Evolutionary conservation across 2,113 vertebrate genomes (phyloP).

Genomic region (Nothocercus nigrocapillus): DNA sequence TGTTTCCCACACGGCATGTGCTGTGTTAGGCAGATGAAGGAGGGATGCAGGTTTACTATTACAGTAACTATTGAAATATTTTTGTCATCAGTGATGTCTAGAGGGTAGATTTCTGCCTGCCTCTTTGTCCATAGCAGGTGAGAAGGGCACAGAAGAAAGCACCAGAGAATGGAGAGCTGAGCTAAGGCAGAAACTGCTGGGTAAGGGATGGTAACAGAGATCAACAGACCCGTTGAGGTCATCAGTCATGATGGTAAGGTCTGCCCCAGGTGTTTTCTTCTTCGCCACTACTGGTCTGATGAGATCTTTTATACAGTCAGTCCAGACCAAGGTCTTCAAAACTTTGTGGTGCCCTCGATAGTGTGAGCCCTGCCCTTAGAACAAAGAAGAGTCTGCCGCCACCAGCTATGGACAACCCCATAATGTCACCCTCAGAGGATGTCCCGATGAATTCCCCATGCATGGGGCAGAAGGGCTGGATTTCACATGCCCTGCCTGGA

Average conservation of each 20-base stretch:
- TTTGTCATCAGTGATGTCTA: background rate
- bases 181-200: background rate
- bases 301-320: background rate
- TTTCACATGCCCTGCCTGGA: background rate
- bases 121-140: fast-evolving
- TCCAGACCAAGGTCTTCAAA: background rate
- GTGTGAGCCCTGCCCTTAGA: background rate
- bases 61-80: background rate
- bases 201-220: background rate
- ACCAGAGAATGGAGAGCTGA: background rate
- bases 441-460: background rate
- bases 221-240: background rate
- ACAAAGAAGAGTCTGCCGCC: background rate
- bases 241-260: too few species aligned
- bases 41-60: background rate
- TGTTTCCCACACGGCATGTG: background rate
- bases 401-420: background rate
- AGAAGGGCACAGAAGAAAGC: background rate
- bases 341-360: background rate
- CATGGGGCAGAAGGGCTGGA: background rate
- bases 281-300: background rate
- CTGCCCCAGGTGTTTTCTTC: background rate
- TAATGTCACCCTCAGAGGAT: background rate
- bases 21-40: background rate
- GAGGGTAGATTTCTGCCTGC: background rate